Conservation (phyloP, 2,797 vertebrate species). For the Triplophysa bombifrons region DNA sequence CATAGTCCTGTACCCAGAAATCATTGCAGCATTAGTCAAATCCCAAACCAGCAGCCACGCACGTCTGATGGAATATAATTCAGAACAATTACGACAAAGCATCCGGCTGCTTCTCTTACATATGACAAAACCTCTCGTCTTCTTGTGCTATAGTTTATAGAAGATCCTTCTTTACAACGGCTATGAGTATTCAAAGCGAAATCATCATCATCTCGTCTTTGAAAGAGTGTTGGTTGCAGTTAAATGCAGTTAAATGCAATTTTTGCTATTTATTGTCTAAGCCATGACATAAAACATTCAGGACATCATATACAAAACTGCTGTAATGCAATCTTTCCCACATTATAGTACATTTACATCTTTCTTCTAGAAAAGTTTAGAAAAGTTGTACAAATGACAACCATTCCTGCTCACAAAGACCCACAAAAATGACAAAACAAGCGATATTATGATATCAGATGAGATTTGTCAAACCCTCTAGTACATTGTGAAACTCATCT, state of each 20-base stretch:
- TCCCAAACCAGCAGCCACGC: background rate
- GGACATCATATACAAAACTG: background rate
- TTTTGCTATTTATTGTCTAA: background rate
- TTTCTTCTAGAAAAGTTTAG: no score
- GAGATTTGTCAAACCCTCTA: no score
- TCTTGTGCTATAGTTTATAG: background rate
- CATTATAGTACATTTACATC: no score
- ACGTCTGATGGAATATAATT: conserved; percentile 23
- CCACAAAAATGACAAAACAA: no score
- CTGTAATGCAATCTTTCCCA: background rate
- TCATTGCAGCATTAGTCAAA: conserved; percentile 49
- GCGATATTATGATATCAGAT: no score
- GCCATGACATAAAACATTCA: background rate
- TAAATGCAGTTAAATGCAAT: background rate
- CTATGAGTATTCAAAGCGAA: background rate
- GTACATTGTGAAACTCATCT: no score
- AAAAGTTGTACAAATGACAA: no score
- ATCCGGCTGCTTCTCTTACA: background rate
- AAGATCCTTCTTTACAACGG: background rate
- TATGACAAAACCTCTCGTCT: background rate
- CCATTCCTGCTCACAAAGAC: no score
- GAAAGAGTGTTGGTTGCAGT: background rate
- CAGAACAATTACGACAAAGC: background rate
- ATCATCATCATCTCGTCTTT: background rate
- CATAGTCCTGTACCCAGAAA: conserved; percentile 43